Percentiles rank a stretch among this genome's conserved stretches.
phyloP scores from a whole-genome alignment of 1,140 invertebrate genomes.

The Catajapyx aquilonaris region DNA sequence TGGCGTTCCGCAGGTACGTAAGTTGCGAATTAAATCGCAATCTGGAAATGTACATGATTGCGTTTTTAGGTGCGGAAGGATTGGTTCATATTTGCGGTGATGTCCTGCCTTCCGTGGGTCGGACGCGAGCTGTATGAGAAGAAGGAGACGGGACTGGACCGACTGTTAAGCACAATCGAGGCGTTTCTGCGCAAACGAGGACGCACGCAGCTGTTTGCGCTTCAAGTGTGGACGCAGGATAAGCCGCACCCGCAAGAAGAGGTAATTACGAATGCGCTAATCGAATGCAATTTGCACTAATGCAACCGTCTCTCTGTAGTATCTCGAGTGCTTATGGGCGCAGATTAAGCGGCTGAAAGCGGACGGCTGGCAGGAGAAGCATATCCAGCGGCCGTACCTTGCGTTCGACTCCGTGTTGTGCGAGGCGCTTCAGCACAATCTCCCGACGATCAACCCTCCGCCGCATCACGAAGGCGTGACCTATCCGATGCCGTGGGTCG shows the following conservation, averaged over 20 bases:
- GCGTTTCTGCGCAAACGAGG: constrained; percentile 83
- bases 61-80: constrained; percentile 59
- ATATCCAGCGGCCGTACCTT: constrained; percentile 83
- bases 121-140: constrained; percentile 91
- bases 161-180: constrained; percentile 78
- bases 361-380: constrained; percentile 94
- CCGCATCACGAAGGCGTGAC: constrained; percentile 71
- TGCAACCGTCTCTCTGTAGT: constrained; percentile 22
- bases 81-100: constrained; percentile 90
- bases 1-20: constrained; percentile 51
- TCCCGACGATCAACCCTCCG: constrained; percentile 69
- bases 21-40: too few relatives aligned
- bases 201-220: constrained; percentile 72
- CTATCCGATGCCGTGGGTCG: constrained; percentile 78
- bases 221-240: constrained; percentile 82
- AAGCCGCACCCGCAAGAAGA: constrained; percentile 93
- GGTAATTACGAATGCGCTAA: constrained; percentile 16
- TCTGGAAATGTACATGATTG: too few relatives aligned
- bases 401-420: constrained; percentile 87
- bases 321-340: constrained; percentile 91
- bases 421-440: constrained; percentile 86
- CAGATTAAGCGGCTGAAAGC: constrained; percentile 79
- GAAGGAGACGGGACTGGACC: constrained; percentile 81
- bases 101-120: constrained; percentile 87
- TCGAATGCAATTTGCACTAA: neutral